These are phyloP conservation scores for Drosophila neonasuta DNA, from an alignment of 2,888 invertebrate genomes.

Conservation along the genomic window DNA sequence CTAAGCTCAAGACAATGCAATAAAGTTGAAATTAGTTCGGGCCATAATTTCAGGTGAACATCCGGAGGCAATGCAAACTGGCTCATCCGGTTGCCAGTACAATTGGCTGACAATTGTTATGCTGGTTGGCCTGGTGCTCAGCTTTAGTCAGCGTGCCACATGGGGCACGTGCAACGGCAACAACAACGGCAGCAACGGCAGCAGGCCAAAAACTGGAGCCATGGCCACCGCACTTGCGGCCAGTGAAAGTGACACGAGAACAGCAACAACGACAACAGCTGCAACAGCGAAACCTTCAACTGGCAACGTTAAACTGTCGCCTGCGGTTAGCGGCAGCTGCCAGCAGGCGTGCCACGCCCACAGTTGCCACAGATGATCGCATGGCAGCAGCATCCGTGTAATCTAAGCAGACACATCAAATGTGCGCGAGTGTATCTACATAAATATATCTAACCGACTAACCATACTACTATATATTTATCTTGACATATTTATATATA, in stretches of 20 bases:
- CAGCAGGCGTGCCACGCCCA: conserved; percentile 40
- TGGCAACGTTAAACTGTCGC: conserved; percentile 26
- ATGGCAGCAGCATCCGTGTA: conserved; percentile 9
- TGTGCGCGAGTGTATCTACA: conserved; percentile 33
- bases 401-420: conserved; percentile 41
- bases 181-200: conserved; percentile 6
- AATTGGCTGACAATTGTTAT: conserved; percentile 81
- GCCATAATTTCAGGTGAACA: conserved; percentile 83
- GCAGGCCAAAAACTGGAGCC: not conserved
- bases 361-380: conserved; percentile 69
- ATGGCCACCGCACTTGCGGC: conserved; percentile 34
- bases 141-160: conserved; percentile 68
- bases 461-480: not conserved
- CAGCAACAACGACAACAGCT: conserved; percentile 18
- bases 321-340: conserved; percentile 40
- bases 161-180: conserved; percentile 35
- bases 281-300: conserved; percentile 15
- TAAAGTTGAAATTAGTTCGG: conserved; percentile 83
- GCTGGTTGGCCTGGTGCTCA: conserved; percentile 76
- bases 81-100: conserved; percentile 82
- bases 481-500: conserved; percentile 9
- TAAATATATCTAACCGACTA: conserved; percentile 12
- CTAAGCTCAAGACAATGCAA: conserved; percentile 79
- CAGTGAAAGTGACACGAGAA: conserved; percentile 48
- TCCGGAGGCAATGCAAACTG: conserved; percentile 83